Conservation (phyloP, 2,888 invertebrate genomes). For the Lumbricus terrestris region DNA sequence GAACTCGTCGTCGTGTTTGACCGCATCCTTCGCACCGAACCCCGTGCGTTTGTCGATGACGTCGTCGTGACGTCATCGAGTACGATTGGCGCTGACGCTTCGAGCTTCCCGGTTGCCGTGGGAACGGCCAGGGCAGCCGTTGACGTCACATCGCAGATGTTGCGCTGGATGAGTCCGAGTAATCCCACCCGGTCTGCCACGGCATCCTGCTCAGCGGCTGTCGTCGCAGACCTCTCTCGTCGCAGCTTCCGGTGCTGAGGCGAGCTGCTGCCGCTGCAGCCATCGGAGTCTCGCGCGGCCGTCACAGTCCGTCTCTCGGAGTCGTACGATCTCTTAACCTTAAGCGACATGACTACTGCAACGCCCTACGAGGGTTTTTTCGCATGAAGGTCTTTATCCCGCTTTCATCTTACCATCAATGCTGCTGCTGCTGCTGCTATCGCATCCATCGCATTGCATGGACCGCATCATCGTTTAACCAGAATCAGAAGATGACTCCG, state of each 20-base stretch:
- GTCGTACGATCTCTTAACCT: neutral
- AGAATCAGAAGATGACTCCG: neutral
- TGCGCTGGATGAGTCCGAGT: neutral
- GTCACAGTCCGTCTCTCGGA: neutral
- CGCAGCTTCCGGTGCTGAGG: neutral
- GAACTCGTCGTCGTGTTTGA: neutral
- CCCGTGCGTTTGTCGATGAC: neutral
- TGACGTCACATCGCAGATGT: constrained; percentile 13
- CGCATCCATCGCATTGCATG: neutral
- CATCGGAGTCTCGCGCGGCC: neutral
- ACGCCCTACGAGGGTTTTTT: neutral
- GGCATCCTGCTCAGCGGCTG: constrained; percentile 3
- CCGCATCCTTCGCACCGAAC: neutral
- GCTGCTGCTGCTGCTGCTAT: neutral
- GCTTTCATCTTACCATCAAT: neutral
- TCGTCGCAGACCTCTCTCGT: constrained; percentile 3
- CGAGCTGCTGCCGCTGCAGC: neutral
- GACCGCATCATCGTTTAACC: neutral
- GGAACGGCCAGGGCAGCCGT: constrained; percentile 13
- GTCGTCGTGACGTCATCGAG: constrained; percentile 6
- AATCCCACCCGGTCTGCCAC: neutral
- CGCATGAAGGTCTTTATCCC: neutral
- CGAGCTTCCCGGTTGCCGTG: constrained; percentile 12
- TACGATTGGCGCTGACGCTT: neutral
- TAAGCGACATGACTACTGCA: neutral